Base-by-base conservation (phyloP, 2,113 vertebrate genomes). In the Burhinus oedicnemus region DNA sequence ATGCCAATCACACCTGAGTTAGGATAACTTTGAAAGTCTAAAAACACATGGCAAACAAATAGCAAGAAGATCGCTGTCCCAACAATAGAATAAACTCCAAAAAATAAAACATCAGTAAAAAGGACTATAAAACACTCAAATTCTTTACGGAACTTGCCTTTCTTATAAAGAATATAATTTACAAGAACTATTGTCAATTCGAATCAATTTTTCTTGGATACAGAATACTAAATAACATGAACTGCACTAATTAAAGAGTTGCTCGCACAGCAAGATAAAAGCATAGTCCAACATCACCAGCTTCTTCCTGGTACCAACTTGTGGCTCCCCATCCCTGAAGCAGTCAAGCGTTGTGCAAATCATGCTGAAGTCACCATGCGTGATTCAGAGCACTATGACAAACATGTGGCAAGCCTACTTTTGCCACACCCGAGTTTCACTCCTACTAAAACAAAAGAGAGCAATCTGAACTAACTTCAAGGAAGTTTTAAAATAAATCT, bases 371-470 rank as follows among this genome's bases (percentile, higher is more conserved):
- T 36, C 77, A n/a, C 57, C 29, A 34, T 0, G 68, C 0, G 11
- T 95, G 95, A 95, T 54, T 95, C 96, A 95, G 81, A 83, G 86
- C 77, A 4, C 30, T 9, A 0, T 54, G 80, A 89, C 90, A 94
- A 83, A 79, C 77, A 3, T 0, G 19, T 7, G 44, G 70, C 72
- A 87, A 71, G 27, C 19, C 23, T 7, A 15, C 22, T 61, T 7
- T 11, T 64, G 49, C 92, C 97, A 76, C 97, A 51, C 91, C 94
- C 89, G 0, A 66, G 49, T 34, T 75, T 69, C 93, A 58, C 30
- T 92, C 44, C 66, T 54, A 23, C 58, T 45, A 42, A 51, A 40
- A n/a, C 36, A 16, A n/a, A 65, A 18, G 15, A 25, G 36, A 15
- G 7, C 60, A n/a, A 61, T 34, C 54, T 19, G 22, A 65, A 29